Base-by-base conservation (phyloP, 1,140 invertebrate species). In the Pseudomyrmex pallidus region DNA sequence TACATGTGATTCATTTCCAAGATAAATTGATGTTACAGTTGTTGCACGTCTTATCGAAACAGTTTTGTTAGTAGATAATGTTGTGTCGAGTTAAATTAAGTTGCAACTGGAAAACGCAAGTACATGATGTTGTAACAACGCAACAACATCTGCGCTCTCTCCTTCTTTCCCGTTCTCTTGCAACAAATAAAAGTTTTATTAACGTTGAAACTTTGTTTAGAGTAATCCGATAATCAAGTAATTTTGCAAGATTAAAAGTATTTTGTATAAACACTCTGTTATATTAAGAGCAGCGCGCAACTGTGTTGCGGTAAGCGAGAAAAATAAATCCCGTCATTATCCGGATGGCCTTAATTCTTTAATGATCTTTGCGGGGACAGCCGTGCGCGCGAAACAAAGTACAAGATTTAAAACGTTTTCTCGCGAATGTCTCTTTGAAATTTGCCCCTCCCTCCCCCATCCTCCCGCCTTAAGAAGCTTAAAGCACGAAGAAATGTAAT, bases 311-410 rank as follows among this genome's bases (percentile, higher is more conserved):
- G 35, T 48, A 48, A 70, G 70, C 7, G 15, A 2, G 22, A 48
- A 72, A 59, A 61, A 61, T 72, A 72, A 72, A 80, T 59, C 15
- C 46, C 22, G 44, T 50, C 44, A n/a, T 78, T 78, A 70, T 72
- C 56, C 72, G 54, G 9, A 80, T 72, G n/a, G 46, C n/a, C 15
- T 22, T 48, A 4, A 15, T 35, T 22, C 54, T 35, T 46, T 25
- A 56, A 48, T 22, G 20, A 25, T 59, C 13, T 20, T 59, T 15
- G 13, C 35, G n/a, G 12, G 22, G 59, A 12, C 20, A 35, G 0
- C 35, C 35, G 5, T 35, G 35, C 35, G 5, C 54, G 12, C 12
- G 44, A 59, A 80, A 72, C 56, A 70, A 50, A 67, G n/a, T 20
- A 17, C 17, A 50, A 59, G 46, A 61, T 80, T 59, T 59, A 57